These are phyloP conservation scores for Hoplostethus mediterraneus DNA, from an alignment of 2,797 vertebrate genomes.

Conservation along the genomic window DNA sequence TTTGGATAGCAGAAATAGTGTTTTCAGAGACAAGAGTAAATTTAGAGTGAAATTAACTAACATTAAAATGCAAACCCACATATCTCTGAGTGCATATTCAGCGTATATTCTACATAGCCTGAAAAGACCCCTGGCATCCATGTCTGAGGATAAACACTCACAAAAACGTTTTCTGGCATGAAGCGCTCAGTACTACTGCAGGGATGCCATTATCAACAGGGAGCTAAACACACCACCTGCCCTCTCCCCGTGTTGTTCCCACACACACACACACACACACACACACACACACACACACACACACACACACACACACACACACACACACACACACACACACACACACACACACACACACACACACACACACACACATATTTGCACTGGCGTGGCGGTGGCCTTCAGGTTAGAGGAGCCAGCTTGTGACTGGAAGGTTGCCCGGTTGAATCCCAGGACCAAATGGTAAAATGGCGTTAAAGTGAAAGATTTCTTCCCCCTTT, in stretches of 20 bases:
- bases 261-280: constrained; percentile 16
- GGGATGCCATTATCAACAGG: constrained; percentile 58
- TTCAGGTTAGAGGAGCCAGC: too few species aligned
- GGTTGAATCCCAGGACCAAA: too few species aligned
- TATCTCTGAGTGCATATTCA: constrained; percentile 7
- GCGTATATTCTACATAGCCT: constrained; percentile 31
- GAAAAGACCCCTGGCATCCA: neutral
- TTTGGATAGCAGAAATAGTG: neutral
- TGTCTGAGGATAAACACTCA: constrained; percentile 51
- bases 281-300: constrained; percentile 2
- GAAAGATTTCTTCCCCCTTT: too few species aligned
- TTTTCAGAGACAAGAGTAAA: constrained; percentile 34
- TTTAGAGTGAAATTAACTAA: neutral
- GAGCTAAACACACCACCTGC: constrained; percentile 66
- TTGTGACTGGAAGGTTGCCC: too few species aligned
- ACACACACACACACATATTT: neutral
- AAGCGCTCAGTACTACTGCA: constrained; percentile 38
- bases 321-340: constrained; percentile 4
- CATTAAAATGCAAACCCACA: constrained; percentile 52
- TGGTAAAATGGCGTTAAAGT: too few species aligned
- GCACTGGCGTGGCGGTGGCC: too few species aligned
- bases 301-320: neutral
- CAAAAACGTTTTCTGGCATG: constrained; percentile 53
- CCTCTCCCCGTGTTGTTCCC: neutral
- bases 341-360: neutral